phyloP scores from a whole-genome alignment of 2,888 invertebrate genomes.

The Gymnoscelis rufifasciata region DNA sequence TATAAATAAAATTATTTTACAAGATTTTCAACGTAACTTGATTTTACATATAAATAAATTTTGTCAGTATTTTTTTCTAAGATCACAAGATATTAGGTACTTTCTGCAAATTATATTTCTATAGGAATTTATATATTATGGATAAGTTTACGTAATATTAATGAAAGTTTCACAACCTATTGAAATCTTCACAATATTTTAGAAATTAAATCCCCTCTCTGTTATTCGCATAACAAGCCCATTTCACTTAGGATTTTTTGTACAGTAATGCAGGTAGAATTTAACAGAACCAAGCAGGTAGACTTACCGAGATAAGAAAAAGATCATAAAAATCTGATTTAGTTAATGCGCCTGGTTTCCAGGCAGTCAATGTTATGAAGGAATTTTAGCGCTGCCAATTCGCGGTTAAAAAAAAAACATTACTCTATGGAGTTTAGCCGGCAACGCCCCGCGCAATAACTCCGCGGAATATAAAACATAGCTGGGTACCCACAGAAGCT shows the following conservation, averaged over 20 bases:
- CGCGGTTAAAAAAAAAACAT: conserved; percentile 52
- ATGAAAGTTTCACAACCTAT: too few species aligned
- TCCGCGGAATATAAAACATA: conserved; percentile 20
- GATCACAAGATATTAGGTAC: too few species aligned
- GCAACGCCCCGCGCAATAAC: conserved; percentile 35
- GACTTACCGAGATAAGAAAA: conserved; percentile 6
- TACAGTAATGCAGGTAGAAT: background rate
- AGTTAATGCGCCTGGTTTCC: conserved; percentile 8
- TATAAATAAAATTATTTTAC: too few species aligned
- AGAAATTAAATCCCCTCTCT: too few species aligned
- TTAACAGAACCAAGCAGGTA: conserved; percentile 6
- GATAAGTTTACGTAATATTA: too few species aligned
- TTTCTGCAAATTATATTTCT: too few species aligned
- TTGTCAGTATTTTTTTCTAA: too few species aligned
- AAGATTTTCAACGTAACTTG: too few species aligned
- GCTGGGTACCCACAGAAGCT: conserved; percentile 28
- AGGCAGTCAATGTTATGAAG: conserved; percentile 37
- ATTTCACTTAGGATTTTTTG: background rate
- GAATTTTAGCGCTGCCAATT: conserved; percentile 57
- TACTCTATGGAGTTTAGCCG: conserved; percentile 48
- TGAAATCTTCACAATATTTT: too few species aligned
- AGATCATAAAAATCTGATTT: conserved; percentile 3
- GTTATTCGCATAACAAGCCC: too few species aligned
- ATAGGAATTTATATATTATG: too few species aligned
- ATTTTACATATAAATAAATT: too few species aligned